These are phyloP conservation scores for Harpalus rubripes DNA, from an alignment of 2,888 invertebrate genomes.

Conservation along the genomic window DNA sequence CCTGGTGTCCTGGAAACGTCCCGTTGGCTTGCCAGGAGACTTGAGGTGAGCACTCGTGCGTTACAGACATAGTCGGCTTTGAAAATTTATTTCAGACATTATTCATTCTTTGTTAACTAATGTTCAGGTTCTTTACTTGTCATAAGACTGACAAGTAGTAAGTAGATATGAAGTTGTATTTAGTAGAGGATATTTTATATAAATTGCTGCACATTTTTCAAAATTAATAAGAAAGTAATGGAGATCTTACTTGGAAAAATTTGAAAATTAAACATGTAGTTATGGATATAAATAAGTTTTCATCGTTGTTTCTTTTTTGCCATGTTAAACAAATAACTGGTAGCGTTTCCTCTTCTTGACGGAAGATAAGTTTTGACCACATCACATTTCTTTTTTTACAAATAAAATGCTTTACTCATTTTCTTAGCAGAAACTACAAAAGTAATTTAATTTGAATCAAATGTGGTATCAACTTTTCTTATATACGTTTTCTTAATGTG, in stretches of 20 bases:
- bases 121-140: slow-evolving; percentile 37
- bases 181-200: slow-evolving; percentile 2
- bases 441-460: too few relatives aligned
- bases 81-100: slow-evolving; percentile 41
- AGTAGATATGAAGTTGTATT: not conserved
- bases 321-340: too few relatives aligned
- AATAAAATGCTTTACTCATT: too few relatives aligned
- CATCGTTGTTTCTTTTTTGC: too few relatives aligned
- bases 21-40: slow-evolving; percentile 8
- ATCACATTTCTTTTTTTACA: too few relatives aligned
- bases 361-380: too few relatives aligned
- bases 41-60: slow-evolving; percentile 30
- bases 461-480: too few relatives aligned
- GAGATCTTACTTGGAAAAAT: not conserved
- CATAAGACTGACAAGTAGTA: slow-evolving; percentile 8
- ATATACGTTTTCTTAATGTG: too few relatives aligned
- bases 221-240: not conserved
- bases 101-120: slow-evolving; percentile 38
- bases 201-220: slow-evolving; percentile 11
- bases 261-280: too few relatives aligned
- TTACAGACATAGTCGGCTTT: slow-evolving; percentile 5
- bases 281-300: too few relatives aligned
- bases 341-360: too few relatives aligned
- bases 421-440: too few relatives aligned
- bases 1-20: slow-evolving; percentile 11